These are phyloP conservation scores for Pipistrellus pygmaeus DNA, from an alignment of 2,797 vertebrate genomes.

Conservation along the genomic window DNA sequence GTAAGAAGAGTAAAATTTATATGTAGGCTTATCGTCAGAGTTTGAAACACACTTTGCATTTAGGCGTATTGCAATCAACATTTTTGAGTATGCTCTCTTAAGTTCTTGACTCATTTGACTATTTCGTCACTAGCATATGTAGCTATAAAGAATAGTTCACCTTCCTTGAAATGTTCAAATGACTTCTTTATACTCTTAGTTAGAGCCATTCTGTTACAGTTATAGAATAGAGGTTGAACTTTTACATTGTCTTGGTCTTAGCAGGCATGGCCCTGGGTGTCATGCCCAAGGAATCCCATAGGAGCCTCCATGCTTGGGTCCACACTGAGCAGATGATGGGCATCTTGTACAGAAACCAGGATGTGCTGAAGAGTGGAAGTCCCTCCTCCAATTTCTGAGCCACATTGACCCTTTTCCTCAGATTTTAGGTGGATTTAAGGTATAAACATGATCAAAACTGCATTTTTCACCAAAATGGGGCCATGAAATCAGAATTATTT, in stretches of 20 bases:
- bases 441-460: neutral
- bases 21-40: neutral
- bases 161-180: neutral
- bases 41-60: neutral
- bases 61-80: neutral
- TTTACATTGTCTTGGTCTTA: neutral
- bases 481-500: neutral
- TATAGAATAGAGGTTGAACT: neutral
- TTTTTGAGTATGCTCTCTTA: neutral
- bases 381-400: neutral
- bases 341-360: neutral
- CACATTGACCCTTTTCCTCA: neutral
- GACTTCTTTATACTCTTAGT: neutral
- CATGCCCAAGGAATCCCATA: neutral
- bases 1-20: neutral
- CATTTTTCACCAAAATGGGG: neutral
- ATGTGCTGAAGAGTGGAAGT: too few relatives aligned
- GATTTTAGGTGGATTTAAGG: neutral
- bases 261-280: neutral
- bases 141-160: neutral
- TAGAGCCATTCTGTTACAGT: neutral
- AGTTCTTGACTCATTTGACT: neutral
- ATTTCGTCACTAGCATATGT: neutral
- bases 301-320: neutral
- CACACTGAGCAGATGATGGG: accelerated